Conservation (phyloP, 1,140 invertebrate genomes). For the Sitodiplosis mosellana region DNA sequence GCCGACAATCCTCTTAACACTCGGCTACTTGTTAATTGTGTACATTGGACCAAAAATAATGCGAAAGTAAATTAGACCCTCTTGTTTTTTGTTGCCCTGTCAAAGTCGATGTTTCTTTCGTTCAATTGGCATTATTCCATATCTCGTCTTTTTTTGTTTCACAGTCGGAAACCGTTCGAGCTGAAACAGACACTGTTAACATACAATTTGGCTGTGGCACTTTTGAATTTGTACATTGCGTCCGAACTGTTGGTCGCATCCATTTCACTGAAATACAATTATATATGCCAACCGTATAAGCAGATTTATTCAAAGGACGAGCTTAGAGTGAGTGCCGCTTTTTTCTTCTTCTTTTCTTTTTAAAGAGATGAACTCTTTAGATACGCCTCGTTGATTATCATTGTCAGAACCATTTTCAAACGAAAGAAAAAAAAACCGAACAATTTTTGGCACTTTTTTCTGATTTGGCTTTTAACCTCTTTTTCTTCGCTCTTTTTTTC, state of each 20-base stretch:
- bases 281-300: conserved; percentile 74
- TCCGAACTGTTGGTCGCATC: conserved; percentile 55
- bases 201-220: conserved; percentile 73
- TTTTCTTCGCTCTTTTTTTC: too few relatives aligned
- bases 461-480: too few relatives aligned
- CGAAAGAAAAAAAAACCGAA: too few relatives aligned
- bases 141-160: conserved; percentile 5
- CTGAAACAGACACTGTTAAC: conserved; percentile 58
- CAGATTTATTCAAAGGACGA: conserved; percentile 66
- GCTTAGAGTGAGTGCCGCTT: conserved; percentile 57
- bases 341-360: too few relatives aligned
- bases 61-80: conserved; percentile 44
- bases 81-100: too few relatives aligned
- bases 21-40: conserved; percentile 62
- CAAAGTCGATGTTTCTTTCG: too few relatives aligned
- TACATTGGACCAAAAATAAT: conserved; percentile 66
- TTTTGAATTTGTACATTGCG: conserved; percentile 72
- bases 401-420: too few relatives aligned
- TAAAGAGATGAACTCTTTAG: too few relatives aligned
- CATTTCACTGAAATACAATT: conserved; percentile 63
- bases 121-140: not conserved
- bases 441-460: too few relatives aligned
- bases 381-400: too few relatives aligned
- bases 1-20: conserved; percentile 54
- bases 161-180: conserved; percentile 48